Conservation (phyloP, 1,140 invertebrate genomes). For the Zophobas atratus region DNA sequence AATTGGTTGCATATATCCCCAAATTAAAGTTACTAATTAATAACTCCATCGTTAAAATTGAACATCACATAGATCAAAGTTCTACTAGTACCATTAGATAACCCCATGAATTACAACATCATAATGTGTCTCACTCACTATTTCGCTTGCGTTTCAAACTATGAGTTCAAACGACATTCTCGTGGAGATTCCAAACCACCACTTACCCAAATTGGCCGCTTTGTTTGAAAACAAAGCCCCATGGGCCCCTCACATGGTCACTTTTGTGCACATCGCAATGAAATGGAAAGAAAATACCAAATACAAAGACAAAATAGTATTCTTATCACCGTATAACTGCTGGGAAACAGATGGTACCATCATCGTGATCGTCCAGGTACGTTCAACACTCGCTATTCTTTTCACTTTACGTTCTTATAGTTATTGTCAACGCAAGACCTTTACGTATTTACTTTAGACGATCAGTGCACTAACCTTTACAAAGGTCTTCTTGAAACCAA, state of each 20-base stretch:
- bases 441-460: conserved; percentile 55
- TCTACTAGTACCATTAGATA: no score
- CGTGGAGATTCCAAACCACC: not conserved
- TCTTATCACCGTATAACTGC: conserved; percentile 2
- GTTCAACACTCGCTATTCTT: not conserved
- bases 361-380: not conserved
- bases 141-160: not conserved
- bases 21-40: no score
- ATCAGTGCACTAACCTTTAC: conserved; percentile 51
- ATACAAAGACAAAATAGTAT: not conserved
- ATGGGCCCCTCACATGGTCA: conserved; percentile 17
- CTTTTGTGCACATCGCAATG: conserved; percentile 8
- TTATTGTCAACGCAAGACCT: conserved; percentile 29
- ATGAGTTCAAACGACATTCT: conserved; percentile 3
- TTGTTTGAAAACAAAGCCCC: conserved; percentile 2
- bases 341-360: conserved; percentile 23
- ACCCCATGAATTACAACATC: no score
- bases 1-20: no score
- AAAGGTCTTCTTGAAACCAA: conserved; percentile 54
- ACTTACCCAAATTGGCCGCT: not conserved
- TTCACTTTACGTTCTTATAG: no score
- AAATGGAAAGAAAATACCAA: conserved; percentile 19
- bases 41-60: no score
- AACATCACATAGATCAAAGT: no score
- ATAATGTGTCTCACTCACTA: no score